A percentile compares a stretch with the other conserved stretches of the same genome.
These are phyloP conservation scores for Chromobotia macracanthus DNA, from an alignment of 2,797 vertebrate genomes.

Conservation along the genomic window DNA sequence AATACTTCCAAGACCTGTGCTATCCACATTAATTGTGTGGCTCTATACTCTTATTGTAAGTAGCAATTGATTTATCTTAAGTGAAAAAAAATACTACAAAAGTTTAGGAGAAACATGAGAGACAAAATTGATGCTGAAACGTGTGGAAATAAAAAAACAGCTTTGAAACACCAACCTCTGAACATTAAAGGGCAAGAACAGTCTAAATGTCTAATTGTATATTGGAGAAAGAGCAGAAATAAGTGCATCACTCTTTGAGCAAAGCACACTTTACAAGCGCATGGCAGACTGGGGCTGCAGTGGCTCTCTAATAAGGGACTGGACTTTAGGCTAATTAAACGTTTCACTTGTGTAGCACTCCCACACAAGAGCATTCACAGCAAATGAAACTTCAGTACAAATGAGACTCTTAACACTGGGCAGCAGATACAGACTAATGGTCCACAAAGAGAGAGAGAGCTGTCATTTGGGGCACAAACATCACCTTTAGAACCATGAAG, in stretches of 20 bases:
- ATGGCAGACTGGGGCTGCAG: not conserved
- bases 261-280: not conserved
- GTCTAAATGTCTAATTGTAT: not conserved
- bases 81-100: not conserved
- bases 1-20: too few species aligned
- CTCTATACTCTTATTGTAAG: too few species aligned
- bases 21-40: too few species aligned
- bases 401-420: not conserved
- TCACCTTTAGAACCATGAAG: not conserved
- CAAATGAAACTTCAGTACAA: constrained; percentile 15
- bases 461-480: not conserved
- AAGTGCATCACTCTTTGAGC: too few species aligned
- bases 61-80: too few species aligned
- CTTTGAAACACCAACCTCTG: not conserved
- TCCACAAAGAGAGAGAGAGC: not conserved
- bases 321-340: constrained; percentile 21
- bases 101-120: not conserved
- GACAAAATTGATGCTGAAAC: not conserved
- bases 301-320: constrained; percentile 9
- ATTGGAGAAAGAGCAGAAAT: not conserved
- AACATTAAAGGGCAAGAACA: not conserved
- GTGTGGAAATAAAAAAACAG: not conserved
- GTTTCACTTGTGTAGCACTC: constrained; percentile 18
- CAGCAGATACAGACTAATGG: not conserved
- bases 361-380: constrained; percentile 18